A percentile compares a stretch with the other conserved stretches of the same genome.
These are phyloP conservation scores for Madoqua kirkii DNA, from an alignment of 2,113 vertebrate species.

Conservation along the genomic window DNA sequence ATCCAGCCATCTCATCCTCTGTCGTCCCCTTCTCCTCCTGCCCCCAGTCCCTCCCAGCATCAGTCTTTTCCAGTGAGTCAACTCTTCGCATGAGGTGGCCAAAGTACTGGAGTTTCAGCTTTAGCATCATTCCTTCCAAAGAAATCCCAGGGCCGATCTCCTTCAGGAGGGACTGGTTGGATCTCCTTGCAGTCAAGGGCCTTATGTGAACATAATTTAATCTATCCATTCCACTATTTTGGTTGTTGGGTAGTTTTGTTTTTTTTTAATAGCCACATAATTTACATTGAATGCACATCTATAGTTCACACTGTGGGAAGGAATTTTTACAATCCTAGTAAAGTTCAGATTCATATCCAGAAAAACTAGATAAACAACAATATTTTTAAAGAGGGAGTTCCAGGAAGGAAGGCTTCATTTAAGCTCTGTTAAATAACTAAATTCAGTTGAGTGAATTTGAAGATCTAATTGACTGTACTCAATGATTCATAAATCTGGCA, in stretches of 20 bases:
- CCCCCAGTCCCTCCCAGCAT: no score
- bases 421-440: neutral
- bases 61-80: no score
- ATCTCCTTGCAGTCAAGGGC: no score
- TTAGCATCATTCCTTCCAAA: no score
- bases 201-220: neutral
- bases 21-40: no score
- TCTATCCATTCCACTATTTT: neutral
- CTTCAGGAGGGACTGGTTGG: no score
- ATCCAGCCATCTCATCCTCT: no score
- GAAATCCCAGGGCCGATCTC: no score
- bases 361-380: neutral
- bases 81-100: no score
- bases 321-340: neutral
- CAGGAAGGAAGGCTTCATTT: neutral
- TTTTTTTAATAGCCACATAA: neutral
- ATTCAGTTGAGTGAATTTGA: neutral
- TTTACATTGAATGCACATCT: neutral
- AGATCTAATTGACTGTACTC: neutral
- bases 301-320: neutral
- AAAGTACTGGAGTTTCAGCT: no score
- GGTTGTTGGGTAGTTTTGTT: neutral
- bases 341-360: neutral
- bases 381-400: neutral
- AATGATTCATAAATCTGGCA: neutral